phyloP scores from a whole-genome alignment of 1,140 invertebrate genomes.

The Calephelis nemesis region DNA sequence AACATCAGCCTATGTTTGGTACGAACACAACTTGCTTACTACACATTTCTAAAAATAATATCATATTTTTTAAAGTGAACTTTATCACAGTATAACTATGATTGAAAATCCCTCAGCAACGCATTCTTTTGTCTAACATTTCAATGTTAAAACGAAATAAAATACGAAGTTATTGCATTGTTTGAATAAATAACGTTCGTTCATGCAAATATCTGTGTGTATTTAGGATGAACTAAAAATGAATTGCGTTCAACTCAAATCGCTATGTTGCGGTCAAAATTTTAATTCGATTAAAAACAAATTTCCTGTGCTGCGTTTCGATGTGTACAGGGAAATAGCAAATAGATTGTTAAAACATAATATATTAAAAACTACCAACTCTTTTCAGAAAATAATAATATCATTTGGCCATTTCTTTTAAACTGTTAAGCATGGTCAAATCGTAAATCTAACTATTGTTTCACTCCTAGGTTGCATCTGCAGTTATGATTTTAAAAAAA shows the following conservation, averaged over 20 bases:
- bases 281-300: not conserved
- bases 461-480: too few relatives aligned
- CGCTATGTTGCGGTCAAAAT: not conserved
- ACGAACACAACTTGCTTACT: slow-evolving; percentile 6
- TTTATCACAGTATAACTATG: not conserved
- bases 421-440: too few relatives aligned
- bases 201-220: slow-evolving; percentile 8
- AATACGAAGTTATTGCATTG: slow-evolving; percentile 13
- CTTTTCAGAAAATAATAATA: too few relatives aligned
- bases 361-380: too few relatives aligned
- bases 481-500: too few relatives aligned
- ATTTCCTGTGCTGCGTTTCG: not conserved
- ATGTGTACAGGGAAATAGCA: not conserved
- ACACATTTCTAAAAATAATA: slow-evolving; percentile 5
- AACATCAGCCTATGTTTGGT: slow-evolving; percentile 8
- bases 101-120: not conserved
- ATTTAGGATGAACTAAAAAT: slow-evolving; percentile 14
- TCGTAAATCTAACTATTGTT: too few relatives aligned
- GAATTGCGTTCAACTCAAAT: not conserved
- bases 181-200: slow-evolving; percentile 9
- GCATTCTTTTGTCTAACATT: not conserved
- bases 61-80: slow-evolving; percentile 4
- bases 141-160: slow-evolving; percentile 1
- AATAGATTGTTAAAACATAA: not conserved
- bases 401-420: too few relatives aligned